These are phyloP conservation scores for Vanessa atalanta DNA, from an alignment of 1,140 invertebrate genomes.

Conservation along the genomic window DNA sequence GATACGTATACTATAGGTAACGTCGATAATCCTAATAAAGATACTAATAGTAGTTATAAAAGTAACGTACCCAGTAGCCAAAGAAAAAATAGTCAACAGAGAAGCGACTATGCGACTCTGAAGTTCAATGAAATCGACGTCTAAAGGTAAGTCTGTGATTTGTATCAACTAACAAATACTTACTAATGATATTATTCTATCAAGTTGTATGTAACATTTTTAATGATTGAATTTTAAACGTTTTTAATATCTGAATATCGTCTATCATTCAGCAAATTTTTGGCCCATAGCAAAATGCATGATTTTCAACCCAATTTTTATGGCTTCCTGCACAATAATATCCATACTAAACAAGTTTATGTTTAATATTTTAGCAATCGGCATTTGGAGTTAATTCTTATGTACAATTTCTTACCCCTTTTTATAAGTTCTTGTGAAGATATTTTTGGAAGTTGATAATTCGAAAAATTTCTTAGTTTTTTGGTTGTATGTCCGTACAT, in stretches of 20 bases:
- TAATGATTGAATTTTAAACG: not conserved
- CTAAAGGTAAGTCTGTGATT: constrained; percentile 73
- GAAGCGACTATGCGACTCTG: constrained; percentile 87
- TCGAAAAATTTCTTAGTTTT: too few species aligned
- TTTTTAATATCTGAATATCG: not conserved
- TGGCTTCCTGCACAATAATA: not conserved
- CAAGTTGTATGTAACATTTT: not conserved
- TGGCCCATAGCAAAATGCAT: not conserved
- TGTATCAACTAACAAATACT: not conserved
- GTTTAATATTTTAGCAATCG: too few species aligned
- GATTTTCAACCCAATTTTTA: not conserved
- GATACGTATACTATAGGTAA: constrained; percentile 75
- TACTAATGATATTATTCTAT: not conserved
- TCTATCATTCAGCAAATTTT: constrained; percentile 22
- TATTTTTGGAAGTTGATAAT: too few species aligned
- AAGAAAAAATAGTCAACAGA: constrained; percentile 63
- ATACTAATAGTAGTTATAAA: constrained; percentile 68
- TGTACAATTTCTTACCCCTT: too few species aligned
- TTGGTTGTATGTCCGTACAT: too few species aligned
- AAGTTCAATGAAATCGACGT: constrained; percentile 92
- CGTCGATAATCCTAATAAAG: constrained; percentile 59
- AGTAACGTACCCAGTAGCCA: constrained; percentile 66
- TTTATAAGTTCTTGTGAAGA: too few species aligned
- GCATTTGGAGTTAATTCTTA: too few species aligned
- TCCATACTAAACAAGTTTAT: not conserved